Base-by-base conservation (phyloP, 2,888 invertebrate species). In the Melanargia galathea region DNA sequence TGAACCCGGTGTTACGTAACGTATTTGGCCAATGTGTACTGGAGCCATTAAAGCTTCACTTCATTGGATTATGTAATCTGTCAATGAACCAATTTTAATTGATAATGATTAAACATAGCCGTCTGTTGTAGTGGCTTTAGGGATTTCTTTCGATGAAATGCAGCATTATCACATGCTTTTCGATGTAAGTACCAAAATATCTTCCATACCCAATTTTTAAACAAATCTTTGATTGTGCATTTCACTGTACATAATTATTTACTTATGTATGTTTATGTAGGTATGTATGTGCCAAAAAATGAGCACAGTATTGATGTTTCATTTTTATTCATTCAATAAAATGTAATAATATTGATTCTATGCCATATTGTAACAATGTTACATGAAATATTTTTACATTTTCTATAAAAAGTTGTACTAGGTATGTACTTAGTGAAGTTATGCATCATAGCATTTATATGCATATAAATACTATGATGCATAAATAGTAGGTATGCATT, bases 371-470 rank as follows among this genome's bases (percentile, higher is more conserved):
- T 35, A 43, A 46, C 22, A 46, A 46, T 22, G 13, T 1, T 46
- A 46, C 20, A 5, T 18, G 8, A 18, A 20, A 45, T 22, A 46
- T 22, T 46, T 46, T 46, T 22, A 11, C 45, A 46, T 20, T 46
- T 46, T 46, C 45, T 20, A 22, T 20, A 46, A 46, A 45, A 22
- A 46, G 18, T 22, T 43, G n/a, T n/a, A n/a, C n/a, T n/a, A n/a
- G n/a, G 45, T 46, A 46, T 20, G n/a, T 45, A 16, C 22, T 46
- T 20, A 22, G 45, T 46, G 45, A 46, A 46, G 45, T 10, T 46
- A 22, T 46, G 45, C 11, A 46, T 4, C 13, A 46, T 46, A 20
- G 22, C 2, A n/a, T n/a, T n/a, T n/a, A n/a, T n/a, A n/a, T n/a
- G n/a, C n/a, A n/a, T n/a, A n/a, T n/a, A n/a, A n/a, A n/a, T n/a